These are phyloP conservation scores for Chloroclysta siterata DNA, from an alignment of 2,888 invertebrate species.

Conservation along the genomic window DNA sequence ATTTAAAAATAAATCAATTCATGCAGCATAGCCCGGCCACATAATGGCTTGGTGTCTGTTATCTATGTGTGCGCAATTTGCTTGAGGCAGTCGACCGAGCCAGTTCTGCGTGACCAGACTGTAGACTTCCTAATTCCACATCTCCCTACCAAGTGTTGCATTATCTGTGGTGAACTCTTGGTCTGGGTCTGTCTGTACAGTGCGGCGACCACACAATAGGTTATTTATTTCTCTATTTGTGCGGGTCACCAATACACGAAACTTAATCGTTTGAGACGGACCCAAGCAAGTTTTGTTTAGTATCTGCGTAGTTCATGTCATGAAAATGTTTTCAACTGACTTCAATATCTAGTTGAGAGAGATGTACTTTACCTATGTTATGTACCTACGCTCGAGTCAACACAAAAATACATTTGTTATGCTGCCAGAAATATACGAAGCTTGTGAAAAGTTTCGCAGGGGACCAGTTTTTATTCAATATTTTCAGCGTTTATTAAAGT, in stretches of 20 bases:
- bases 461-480: no score
- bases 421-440: no score
- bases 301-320: no score
- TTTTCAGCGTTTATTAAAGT: no score
- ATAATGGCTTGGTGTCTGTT: constrained; percentile 10
- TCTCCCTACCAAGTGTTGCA: not conserved
- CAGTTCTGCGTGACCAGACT: constrained; percentile 16
- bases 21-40: not conserved
- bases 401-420: no score
- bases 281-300: no score
- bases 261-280: not conserved
- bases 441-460: no score
- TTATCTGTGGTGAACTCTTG: not conserved
- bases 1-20: not conserved
- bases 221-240: not conserved
- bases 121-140: constrained; percentile 2
- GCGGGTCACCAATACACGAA: not conserved
- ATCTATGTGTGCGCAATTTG: constrained; percentile 9
- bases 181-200: not conserved
- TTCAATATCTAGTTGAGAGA: no score
- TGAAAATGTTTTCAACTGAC: no score
- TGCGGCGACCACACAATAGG: not conserved
- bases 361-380: no score
- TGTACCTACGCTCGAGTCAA: no score
- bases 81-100: constrained; percentile 8